These are phyloP conservation scores for Hemicrepidius hirtus DNA, from an alignment of 2,888 invertebrate genomes.

Conservation along the genomic window DNA sequence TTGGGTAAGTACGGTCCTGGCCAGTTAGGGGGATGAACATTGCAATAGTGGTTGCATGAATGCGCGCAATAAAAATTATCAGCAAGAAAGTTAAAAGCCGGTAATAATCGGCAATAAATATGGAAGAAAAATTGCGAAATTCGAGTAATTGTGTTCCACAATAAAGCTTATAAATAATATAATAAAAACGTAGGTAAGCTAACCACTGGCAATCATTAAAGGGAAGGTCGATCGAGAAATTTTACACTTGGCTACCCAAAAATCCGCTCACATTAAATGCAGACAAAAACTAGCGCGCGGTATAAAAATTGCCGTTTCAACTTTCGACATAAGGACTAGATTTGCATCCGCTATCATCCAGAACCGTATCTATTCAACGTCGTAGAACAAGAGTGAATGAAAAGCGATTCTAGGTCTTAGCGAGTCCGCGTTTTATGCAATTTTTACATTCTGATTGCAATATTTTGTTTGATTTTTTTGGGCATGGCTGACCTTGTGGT, in stretches of 20 bases:
- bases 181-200: conserved; percentile 39
- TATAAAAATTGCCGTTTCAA: conserved; percentile 49
- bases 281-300: conserved; percentile 46
- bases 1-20: conserved; percentile 5
- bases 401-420: conserved; percentile 51
- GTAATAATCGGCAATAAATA: conserved; percentile 32
- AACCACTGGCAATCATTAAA: conserved; percentile 58
- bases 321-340: conserved; percentile 44
- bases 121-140: conserved; percentile 35
- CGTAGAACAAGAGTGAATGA: conserved; percentile 8
- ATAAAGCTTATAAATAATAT: conserved; percentile 36
- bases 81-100: conserved; percentile 14
- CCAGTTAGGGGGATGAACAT: background rate
- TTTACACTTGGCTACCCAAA: conserved; percentile 64
- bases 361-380: conserved; percentile 34
- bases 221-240: conserved; percentile 66
- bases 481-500: conserved; percentile 58
- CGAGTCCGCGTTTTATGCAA: conserved; percentile 48
- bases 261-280: conserved; percentile 51
- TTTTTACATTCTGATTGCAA: conserved; percentile 52
- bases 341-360: conserved; percentile 25
- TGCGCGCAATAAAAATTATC: conserved; percentile 27
- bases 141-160: conserved; percentile 31
- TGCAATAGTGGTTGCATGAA: conserved; percentile 8
- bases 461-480: conserved; percentile 52